Evolutionary conservation across 2,113 vertebrate species (phyloP), one percentile per base, ranked within the genome.

Genomic region (Phasianus colchicus): DNA sequence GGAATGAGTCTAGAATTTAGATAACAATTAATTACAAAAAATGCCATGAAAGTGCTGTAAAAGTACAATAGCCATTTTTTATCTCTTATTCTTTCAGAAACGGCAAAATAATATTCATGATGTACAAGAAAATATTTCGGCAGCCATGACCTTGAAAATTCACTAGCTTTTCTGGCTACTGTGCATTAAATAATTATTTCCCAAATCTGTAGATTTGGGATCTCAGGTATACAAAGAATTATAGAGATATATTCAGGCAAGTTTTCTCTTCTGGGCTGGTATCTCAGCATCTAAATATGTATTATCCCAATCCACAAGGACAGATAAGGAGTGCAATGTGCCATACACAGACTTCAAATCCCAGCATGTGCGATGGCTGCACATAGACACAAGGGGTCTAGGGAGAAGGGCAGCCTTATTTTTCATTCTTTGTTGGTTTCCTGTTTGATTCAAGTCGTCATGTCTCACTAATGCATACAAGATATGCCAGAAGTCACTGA

Each of bases 61-160:
- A 90, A 63, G n/a, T 36, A 5, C 64, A 60, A 19, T 8, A n/a
- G 11, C 38, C 9, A 0, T 48, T 40, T 40, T 85, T 60, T 40
- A 12, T 73, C 50, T 83, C 38, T 67, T 47, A 18, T 36, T 89
- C 64, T 91, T 81, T 88, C 38, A 80, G 38, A 88, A 83, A 30
- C 0, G 0, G 47, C 11, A 60, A 50, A 70, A 69, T 58, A 15
- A 11, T 72, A 2, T 4, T 93, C 70, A 50, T 24, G 47, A 5
- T 17, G 21, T 84, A 78, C 65, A 91, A 88, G 19, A 75, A 72
- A 90, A 78, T 78, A 75, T 75, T 77, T 83, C n/a, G 88, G 27
- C n/a, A 81, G 11, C 3, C 14, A 45, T 88, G 69, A 85, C 64
- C 64, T 91, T 93, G 74, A 88, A 88, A 64, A 2, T 52, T 88